These are phyloP conservation scores for Dynastes maya DNA, from an alignment of 2,888 invertebrate species.

Conservation along the genomic window DNA sequence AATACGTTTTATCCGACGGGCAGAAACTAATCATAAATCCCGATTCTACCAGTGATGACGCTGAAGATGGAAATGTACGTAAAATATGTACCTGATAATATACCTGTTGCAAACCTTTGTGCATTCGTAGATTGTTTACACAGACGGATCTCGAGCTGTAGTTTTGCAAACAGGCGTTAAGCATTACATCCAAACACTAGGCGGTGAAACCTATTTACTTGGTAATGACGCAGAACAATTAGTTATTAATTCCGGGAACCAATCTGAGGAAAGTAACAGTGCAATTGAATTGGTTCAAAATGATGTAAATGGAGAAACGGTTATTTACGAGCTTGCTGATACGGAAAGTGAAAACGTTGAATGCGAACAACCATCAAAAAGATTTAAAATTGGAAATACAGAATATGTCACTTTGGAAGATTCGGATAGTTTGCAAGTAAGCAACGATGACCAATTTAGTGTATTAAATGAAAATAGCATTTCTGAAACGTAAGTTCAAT, in stretches of 20 bases:
- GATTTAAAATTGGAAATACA: constrained; percentile 39
- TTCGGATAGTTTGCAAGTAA: constrained; percentile 7
- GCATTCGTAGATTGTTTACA: constrained; percentile 47
- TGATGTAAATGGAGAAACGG: constrained; percentile 22
- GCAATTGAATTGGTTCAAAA: constrained; percentile 41
- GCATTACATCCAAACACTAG: constrained; percentile 52
- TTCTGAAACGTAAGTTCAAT: constrained; percentile 26
- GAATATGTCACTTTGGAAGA: constrained; percentile 40
- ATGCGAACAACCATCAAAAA: constrained; percentile 14
- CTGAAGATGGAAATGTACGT: constrained; percentile 40
- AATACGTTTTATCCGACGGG: constrained; percentile 46
- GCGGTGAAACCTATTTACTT: constrained; percentile 52
- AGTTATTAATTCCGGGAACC: constrained; percentile 36
- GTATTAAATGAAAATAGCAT: constrained; percentile 42
- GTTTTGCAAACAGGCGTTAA: constrained; percentile 51
- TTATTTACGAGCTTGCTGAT: constrained; percentile 45
- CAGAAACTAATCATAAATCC: constrained; percentile 31
- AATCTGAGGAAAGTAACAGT: constrained; percentile 44
- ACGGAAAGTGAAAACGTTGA: constrained; percentile 13
- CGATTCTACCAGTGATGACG: constrained; percentile 14
- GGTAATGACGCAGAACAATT: constrained; percentile 48
- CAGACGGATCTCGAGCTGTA: constrained; percentile 46
- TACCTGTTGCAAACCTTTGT: background rate
- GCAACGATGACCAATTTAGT: constrained; percentile 35
- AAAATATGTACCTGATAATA: background rate